Percentiles rank a stretch among this genome's conserved stretches.
Evolutionary conservation across 2,888 invertebrate genomes (phyloP).

Genomic region (Lutraria lutraria): DNA sequence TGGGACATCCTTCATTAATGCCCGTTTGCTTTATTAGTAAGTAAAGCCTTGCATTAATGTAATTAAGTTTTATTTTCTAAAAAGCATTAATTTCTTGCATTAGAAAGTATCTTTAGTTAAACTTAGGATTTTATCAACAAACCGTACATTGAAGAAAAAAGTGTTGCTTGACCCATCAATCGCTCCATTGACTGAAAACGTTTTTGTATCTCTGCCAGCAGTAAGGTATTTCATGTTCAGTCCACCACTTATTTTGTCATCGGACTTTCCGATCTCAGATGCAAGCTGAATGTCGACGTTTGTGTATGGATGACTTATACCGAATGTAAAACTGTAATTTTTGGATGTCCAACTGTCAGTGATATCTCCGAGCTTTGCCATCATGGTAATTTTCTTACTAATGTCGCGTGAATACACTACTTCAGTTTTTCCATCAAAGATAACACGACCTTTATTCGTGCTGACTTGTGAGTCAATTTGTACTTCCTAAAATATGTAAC

Average conservation of each 20-base stretch:
- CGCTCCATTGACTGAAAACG: conserved; percentile 71
- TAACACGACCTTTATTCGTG: conserved; percentile 71
- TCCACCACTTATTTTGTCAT: conserved; percentile 68
- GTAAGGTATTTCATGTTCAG: conserved; percentile 76
- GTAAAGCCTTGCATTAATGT: background rate
- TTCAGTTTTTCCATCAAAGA: conserved; percentile 77
- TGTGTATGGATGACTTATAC: conserved; percentile 77
- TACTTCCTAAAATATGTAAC: conserved; percentile 68
- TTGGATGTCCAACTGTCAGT: conserved; percentile 64
- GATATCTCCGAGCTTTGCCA: conserved; percentile 74
- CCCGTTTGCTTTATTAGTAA: background rate
- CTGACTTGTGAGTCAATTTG: conserved; percentile 75
- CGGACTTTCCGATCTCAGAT: conserved; percentile 70
- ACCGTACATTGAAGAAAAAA: conserved; percentile 74
- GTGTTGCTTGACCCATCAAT: conserved; percentile 70
- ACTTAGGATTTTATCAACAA: background rate
- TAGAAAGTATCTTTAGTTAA: background rate
- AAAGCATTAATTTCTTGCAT: too few species aligned
- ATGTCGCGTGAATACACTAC: conserved; percentile 74
- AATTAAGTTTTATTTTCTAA: background rate
- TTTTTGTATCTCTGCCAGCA: conserved; percentile 68
- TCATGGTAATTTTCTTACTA: conserved; percentile 75
- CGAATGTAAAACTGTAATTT: conserved; percentile 75
- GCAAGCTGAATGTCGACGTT: conserved; percentile 75
- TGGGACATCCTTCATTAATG: background rate